Evolutionary conservation across 2,113 vertebrate genomes (phyloP), one percentile per base, ranked within the genome.

Genomic region (Channa argus): DNA sequence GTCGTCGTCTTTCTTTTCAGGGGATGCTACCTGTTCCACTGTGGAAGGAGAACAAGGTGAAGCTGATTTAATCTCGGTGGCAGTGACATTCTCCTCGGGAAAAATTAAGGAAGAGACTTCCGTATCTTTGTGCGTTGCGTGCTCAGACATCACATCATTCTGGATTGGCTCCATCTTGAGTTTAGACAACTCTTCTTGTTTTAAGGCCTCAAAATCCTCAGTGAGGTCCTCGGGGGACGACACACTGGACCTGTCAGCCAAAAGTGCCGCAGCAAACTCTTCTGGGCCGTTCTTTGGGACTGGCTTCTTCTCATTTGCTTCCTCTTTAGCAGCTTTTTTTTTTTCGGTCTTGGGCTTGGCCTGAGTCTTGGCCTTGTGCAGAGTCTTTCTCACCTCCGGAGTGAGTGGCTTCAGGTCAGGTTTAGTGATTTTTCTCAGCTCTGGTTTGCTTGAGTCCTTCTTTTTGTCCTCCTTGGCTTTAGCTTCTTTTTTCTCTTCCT

Each of bases 221-320:
- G 97, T 98, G 47, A 99, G 96, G 83, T 99, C 98, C 85, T 99
- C 98, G 5, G 98, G 98, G 6, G 98, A 97, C 51, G 98, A 99
- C 13, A 97, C 87, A 14, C 93, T 88, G 45, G 95, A 92, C 80
- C 94, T 92, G 64, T 95, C 95, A n/a, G 96, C 95, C 72, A 92
- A 47, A 55, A 83, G 83, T 34, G 89, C 86, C 6, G 88, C 90
- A 24, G 81, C 88, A 37, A 94, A 92, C 63, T 93, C 84, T 46
- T 84, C 76, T 1, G 89, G 63, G 14, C 88, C 63, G 52, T 91
- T 85, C 75, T 93, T 89, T 77, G 92, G 73, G 90, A 89, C 67
- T 0, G 86, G 77, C 76, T 93, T 96, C 76, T 96, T 94, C 72
- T 96, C 95, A 49, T 88, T 85, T 3, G 77, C 71, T 68, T 85